Evolutionary conservation across 2,888 invertebrate species (phyloP), one percentile per base, ranked within the genome.

Genomic region (Perithous albicinctus): DNA sequence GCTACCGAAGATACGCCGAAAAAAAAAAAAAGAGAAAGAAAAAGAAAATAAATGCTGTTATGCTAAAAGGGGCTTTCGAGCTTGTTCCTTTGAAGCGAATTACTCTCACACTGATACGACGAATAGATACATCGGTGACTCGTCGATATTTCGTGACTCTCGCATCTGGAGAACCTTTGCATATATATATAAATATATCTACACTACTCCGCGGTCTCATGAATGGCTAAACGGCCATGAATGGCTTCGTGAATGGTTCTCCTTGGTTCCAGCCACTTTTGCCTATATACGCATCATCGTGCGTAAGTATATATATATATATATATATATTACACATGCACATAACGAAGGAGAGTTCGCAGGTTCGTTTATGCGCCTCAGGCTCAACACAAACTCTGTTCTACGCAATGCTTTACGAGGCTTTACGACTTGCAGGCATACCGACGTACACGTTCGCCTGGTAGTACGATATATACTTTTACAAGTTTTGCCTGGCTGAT

Each of bases 171-270:
- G 56, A 41, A 41, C 4, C 48, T 59, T 15, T n/a, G 54, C 8
- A 70, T 70, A 70, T 38, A 56, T 51, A 18, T 12, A 32, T 15
- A 32, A n/a, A n/a, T n/a, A n/a, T n/a, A n/a, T n/a, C 32, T 18
- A 8, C 32, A 69, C 10, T 23, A 61, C 29, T 35, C 26, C 64
- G 35, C 67, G 56, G 67, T 78, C 81, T 81, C 78, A 81, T 78
- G 78, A 81, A 81, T 78, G 81, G 78, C 81, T 78, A 78, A 81
- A 81, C 81, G 77, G 23, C 64, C 81, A 74, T 78, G 81, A 81
- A 81, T 78, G 81, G 81, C 74, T 78, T 69, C 63, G 81, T 78
- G 81, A 81, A 81, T 78, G 81, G 81, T 69, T 73, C n/a, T n/a
- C n/a, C 67, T 67, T 46, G 51, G 43, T 43, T 41, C 63, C 35